Evolutionary conservation across 1,140 invertebrate genomes (phyloP).

Genomic region (Geopemphigus sp.): DNA sequence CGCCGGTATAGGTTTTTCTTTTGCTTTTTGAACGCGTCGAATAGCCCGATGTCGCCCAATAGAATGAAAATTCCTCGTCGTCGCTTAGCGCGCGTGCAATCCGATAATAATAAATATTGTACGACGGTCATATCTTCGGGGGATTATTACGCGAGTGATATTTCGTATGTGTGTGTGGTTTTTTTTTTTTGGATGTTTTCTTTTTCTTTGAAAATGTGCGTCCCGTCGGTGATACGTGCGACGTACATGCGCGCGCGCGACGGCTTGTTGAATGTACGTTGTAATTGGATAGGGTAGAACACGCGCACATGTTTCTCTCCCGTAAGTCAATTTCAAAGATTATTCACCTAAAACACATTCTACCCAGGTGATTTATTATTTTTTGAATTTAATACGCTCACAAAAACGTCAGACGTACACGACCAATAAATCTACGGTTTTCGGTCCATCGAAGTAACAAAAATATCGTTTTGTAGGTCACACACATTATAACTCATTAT

Average conservation of each 20-base stretch:
- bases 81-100: not conserved
- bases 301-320: constrained; percentile 12
- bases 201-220: not conserved
- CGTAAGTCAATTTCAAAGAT: constrained; percentile 38
- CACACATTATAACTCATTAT: not conserved
- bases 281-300: constrained; percentile 39
- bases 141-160: not conserved
- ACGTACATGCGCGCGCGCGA: not conserved
- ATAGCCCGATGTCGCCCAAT: not conserved
- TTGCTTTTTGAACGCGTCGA: not conserved
- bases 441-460: constrained; percentile 19
- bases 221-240: constrained; percentile 11
- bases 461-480: constrained; percentile 28
- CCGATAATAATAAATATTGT: constrained; percentile 4
- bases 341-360: constrained; percentile 39
- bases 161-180: constrained; percentile 9
- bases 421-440: constrained; percentile 36
- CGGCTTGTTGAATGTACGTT: constrained; percentile 17
- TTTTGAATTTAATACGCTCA: constrained; percentile 36
- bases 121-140: not conserved
- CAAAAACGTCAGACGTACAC: constrained; percentile 30
- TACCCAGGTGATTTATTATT: constrained; percentile 28
- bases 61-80: constrained; percentile 1
- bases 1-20: not conserved
- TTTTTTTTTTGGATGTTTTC: not conserved